phyloP scores from a whole-genome alignment of 2,113 vertebrate genomes.

The Thomomys bottae region DNA sequence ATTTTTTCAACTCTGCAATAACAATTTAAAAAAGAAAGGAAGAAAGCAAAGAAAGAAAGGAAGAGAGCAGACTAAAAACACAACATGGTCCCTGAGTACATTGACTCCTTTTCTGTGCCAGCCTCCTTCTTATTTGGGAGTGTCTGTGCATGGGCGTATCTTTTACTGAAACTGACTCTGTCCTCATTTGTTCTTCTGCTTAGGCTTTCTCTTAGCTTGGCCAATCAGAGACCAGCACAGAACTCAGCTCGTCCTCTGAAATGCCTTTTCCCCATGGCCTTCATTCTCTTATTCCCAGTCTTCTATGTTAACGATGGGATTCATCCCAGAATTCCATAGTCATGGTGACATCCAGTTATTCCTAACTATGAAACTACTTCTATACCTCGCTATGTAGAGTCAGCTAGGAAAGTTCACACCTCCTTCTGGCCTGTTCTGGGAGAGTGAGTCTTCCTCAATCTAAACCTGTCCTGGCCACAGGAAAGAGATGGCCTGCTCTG shows the following conservation, averaged over 20 bases:
- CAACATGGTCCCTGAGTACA: no score
- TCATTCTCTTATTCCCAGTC: background rate
- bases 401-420: accelerated
- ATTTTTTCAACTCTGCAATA: no score
- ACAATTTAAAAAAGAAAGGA: no score
- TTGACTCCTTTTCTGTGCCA: background rate
- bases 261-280: background rate
- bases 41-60: no score
- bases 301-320: background rate
- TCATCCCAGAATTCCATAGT: background rate
- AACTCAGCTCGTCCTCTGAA: background rate
- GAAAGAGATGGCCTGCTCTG: background rate
- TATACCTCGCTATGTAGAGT: background rate
- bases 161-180: background rate
- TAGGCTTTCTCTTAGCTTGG: background rate
- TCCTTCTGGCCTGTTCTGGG: no score
- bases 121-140: background rate
- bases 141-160: background rate
- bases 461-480: background rate
- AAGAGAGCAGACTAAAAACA: no score
- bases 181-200: background rate
- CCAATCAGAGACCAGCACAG: no score
- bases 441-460: accelerated
- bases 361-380: no score
- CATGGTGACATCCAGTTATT: no score